phyloP scores from a whole-genome alignment of 2,113 vertebrate species.

The Gobius niger region DNA sequence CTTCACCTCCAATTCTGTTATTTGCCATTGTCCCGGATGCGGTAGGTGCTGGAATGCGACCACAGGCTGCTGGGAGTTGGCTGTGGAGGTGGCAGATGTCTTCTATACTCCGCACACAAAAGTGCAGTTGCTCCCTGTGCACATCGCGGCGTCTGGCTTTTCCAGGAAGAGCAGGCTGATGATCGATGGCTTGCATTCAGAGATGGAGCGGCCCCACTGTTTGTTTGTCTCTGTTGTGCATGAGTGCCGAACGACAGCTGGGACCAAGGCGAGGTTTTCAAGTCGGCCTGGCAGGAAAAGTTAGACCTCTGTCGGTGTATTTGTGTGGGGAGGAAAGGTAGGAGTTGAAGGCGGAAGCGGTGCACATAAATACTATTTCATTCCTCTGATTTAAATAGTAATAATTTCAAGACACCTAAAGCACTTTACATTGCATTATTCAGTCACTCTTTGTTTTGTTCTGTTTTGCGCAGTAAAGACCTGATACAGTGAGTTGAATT shows the following conservation, averaged over 20 bases:
- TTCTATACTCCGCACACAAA: slow-evolving; percentile 9
- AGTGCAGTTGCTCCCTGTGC: slow-evolving; percentile 21
- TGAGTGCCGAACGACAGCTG: slow-evolving; percentile 63
- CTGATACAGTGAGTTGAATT: too few species aligned
- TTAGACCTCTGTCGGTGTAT: slow-evolving; percentile 27
- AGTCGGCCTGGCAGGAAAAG: slow-evolving; percentile 45
- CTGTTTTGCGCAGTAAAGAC: too few species aligned
- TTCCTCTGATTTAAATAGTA: too few species aligned
- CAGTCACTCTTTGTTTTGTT: too few species aligned
- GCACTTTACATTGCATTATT: too few species aligned
- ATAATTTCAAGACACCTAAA: too few species aligned
- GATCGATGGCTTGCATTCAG: slow-evolving; percentile 66
- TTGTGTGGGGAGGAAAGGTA: slow-evolving; percentile 1
- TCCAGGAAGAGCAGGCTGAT: slow-evolving; percentile 63
- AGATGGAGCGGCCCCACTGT: slow-evolving; percentile 61
- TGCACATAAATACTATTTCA: neutral
- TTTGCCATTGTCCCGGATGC: slow-evolving; percentile 23
- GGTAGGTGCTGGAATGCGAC: slow-evolving; percentile 32
- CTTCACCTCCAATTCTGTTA: slow-evolving; percentile 32
- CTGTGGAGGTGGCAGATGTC: slow-evolving; percentile 49
- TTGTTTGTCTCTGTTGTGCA: slow-evolving; percentile 65
- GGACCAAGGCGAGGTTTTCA: slow-evolving; percentile 44
- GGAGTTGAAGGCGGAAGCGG: slow-evolving; percentile 12
- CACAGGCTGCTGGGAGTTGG: slow-evolving; percentile 31
- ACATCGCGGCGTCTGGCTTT: slow-evolving; percentile 53